Evolutionary conservation across 2,113 vertebrate species (phyloP).

Genomic region (Tyrannus savana): DNA sequence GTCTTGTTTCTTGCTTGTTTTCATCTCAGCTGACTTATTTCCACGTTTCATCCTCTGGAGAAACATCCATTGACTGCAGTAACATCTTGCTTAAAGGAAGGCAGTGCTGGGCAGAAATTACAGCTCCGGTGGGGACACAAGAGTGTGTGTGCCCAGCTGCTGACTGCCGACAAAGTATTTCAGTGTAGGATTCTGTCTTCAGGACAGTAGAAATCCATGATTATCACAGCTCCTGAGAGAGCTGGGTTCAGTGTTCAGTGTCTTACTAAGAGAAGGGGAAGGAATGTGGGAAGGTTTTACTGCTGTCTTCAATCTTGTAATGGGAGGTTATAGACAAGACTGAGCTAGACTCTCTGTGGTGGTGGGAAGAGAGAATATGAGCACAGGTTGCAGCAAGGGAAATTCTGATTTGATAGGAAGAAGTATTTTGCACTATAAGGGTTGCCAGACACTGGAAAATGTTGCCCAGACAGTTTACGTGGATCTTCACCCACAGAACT

Average conservation of each 20-base stretch:
- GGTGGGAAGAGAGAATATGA: not conserved
- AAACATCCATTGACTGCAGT: conserved; percentile 12
- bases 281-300: not conserved
- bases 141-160: not conserved
- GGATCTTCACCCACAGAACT: not conserved
- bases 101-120: not conserved
- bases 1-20: not conserved
- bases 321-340: not conserved
- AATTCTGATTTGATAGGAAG: not conserved
- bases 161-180: not conserved
- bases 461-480: not conserved
- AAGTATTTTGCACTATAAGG: not conserved
- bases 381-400: not conserved
- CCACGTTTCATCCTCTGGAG: not conserved
- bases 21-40: not conserved
- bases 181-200: not conserved
- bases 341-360: not conserved
- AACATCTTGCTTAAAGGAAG: conserved; percentile 17
- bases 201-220: not conserved
- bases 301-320: not conserved
- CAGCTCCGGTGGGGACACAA: not conserved
- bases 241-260: not conserved
- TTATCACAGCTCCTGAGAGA: not conserved
- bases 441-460: not conserved
- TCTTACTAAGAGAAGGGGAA: not conserved